Evolutionary conservation across 2,113 vertebrate species (phyloP).

Genomic region (Cavia porcellus): DNA sequence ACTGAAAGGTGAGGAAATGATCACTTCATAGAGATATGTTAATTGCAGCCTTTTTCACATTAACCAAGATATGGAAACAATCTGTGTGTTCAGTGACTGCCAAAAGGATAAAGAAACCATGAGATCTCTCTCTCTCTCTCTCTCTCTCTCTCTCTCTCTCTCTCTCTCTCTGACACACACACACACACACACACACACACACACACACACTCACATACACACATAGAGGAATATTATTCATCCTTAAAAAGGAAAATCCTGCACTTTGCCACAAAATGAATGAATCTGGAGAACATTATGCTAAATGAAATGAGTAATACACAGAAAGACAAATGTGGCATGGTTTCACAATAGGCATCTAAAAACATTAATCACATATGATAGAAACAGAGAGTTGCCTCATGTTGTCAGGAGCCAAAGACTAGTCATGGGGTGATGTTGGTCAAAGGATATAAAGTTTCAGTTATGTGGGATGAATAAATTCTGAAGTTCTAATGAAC

Average conservation of each 20-base stretch:
- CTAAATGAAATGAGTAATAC: background rate
- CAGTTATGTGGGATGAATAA: background rate
- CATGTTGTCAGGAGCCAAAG: background rate
- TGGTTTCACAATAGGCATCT: background rate
- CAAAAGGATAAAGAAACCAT: background rate
- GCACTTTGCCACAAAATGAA: background rate
- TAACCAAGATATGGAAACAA: background rate
- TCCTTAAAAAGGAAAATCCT: background rate
- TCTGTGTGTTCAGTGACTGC: background rate
- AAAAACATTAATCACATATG: background rate
- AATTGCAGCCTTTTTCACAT: background rate
- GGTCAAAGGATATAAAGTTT: background rate
- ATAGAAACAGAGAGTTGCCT: background rate
- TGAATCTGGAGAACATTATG: background rate
- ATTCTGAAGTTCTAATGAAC: background rate
- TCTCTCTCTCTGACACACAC: no score
- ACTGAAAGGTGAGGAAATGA: background rate
- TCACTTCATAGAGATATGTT: background rate
- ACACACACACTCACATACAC: background rate
- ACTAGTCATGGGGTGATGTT: background rate
- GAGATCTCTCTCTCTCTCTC: no score
- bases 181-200: no score
- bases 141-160: background rate
- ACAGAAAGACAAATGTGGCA: background rate
- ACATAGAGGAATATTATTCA: background rate